Base-by-base conservation (phyloP, 2,797 vertebrate species). In the Pseudomugil tenellus region DNA sequence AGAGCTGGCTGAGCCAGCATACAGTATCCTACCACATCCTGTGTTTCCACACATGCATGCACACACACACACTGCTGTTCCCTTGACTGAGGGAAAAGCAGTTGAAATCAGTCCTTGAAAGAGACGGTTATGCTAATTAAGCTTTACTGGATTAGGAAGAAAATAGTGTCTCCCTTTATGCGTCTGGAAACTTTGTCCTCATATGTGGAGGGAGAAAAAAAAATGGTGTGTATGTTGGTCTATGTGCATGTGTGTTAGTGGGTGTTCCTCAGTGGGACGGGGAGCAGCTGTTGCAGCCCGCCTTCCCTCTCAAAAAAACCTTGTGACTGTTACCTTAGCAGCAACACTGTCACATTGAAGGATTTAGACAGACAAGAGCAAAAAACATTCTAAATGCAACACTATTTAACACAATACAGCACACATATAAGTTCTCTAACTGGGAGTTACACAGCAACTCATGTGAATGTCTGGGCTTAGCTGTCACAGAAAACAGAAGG, bases 1-100 rank as follows among this genome's bases (percentile, higher is more conserved):
- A 75, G 75, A 85, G 84, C 86, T 74, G 87, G 72, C 89, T 89
- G 83, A 91, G 85, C 81, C 84, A 91, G 90, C 87, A 87, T 89
- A 88, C 83, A 87, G 79, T 89, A 83, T 85, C 79, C 90, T 85
- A 89, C 90, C 92, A 92, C 92, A 93, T 93, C 90, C 91, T 92
- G 91, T 90, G 77, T 89, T 86, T 84, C 74, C 80, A 67, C 75
- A 61, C 73, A 74, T 74, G 74, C 48, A 51, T 8, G 19, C 67
- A 74, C 55, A 76, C 58, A 78, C 66, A 72, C 62, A 75, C 35
- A 17, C 55, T 17, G 53, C 80, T 83, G 77, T 71, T 87, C 84
- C 81, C 74, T 70, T 76, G 64, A 79, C 68, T 81, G 66, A 80
- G 58, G 76, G 87, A 68, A 83, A 85, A 79, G 72, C 63, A 64